Conservation (phyloP, 2,888 invertebrate genomes). For the Rhaphigaster nebulosa region DNA sequence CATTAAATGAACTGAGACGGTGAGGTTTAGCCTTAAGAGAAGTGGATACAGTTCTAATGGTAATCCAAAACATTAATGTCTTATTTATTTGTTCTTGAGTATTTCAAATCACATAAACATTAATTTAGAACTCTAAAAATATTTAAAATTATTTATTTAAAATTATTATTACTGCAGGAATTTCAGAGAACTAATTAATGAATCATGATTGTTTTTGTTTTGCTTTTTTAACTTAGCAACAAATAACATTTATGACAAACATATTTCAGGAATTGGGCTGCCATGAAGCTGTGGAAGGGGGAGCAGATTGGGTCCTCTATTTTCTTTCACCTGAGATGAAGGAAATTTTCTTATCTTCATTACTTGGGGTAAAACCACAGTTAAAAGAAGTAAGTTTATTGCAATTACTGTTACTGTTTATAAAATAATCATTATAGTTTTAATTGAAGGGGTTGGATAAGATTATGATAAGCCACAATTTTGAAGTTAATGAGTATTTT, state of each 20-base stretch:
- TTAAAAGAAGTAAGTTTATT: constrained; percentile 48
- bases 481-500: too few species aligned
- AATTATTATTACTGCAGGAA: too few species aligned
- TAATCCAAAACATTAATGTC: neutral
- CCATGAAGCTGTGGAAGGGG: constrained; percentile 62
- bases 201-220: too few species aligned
- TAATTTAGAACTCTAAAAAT: neutral
- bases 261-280: constrained; percentile 61
- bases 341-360: constrained; percentile 58
- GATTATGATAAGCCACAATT: too few species aligned
- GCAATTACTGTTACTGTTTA: neutral
- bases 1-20: too few species aligned
- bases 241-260: too few species aligned
- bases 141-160: too few species aligned
- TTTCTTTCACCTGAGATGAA: constrained; percentile 62
- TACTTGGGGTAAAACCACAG: constrained; percentile 35
- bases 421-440: too few species aligned
- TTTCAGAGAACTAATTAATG: too few species aligned
- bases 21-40: too few species aligned
- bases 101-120: neutral
- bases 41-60: neutral
- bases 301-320: constrained; percentile 62
- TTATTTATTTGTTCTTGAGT: neutral
- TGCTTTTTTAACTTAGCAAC: too few species aligned
- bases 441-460: too few species aligned